These are phyloP conservation scores for Crotalus horridus DNA, from an alignment of 2,113 vertebrate genomes.

Conservation along the genomic window DNA sequence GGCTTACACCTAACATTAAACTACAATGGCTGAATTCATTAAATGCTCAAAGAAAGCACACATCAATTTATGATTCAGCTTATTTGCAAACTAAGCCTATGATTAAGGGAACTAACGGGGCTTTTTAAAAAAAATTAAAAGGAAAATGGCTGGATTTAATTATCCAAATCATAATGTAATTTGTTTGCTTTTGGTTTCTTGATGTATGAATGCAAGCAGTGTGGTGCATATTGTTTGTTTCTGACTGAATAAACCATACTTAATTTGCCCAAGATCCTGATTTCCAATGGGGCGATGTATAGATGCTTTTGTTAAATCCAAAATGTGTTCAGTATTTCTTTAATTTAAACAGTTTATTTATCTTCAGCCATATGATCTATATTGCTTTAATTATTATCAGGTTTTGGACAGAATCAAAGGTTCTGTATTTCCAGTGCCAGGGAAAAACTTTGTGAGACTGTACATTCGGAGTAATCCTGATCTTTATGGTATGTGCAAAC, in stretches of 20 bases:
- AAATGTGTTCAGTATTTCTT: background rate
- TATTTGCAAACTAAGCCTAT: background rate
- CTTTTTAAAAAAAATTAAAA: background rate
- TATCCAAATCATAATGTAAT: background rate
- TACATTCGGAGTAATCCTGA: constrained; percentile 91
- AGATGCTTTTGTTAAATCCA: background rate
- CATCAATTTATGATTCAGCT: background rate
- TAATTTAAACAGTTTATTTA: background rate
- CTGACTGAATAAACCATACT: background rate
- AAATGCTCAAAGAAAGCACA: background rate
- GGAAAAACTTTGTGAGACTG: constrained; percentile 90
- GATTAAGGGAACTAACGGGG: background rate
- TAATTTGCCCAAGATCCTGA: background rate
- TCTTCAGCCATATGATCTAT: background rate
- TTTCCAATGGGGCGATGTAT: background rate
- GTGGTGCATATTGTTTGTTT: background rate
- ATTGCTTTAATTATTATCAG: constrained; percentile 58
- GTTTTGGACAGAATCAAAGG: constrained; percentile 93
- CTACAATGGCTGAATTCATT: background rate
- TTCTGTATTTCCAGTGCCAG: constrained; percentile 87
- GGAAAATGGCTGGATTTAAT: background rate
- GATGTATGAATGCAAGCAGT: background rate
- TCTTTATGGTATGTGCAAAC: constrained; percentile 83
- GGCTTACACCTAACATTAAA: background rate
- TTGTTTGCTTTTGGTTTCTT: background rate